Evolutionary conservation across 2,797 vertebrate species (phyloP).

Genomic region (Mycteria americana): DNA sequence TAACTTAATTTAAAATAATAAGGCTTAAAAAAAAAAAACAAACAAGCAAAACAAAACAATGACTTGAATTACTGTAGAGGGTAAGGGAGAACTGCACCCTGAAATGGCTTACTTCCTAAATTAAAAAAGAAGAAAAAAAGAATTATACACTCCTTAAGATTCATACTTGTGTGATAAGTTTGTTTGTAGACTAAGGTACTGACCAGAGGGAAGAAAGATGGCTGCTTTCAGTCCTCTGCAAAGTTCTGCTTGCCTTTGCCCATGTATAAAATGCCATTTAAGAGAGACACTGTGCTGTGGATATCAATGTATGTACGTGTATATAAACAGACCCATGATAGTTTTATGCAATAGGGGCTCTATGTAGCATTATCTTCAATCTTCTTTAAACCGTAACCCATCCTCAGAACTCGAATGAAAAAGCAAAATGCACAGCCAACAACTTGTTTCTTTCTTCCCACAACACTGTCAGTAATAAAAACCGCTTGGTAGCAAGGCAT

Average conservation of each 20-base stretch:
- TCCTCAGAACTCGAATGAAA: background rate
- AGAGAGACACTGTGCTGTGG: background rate
- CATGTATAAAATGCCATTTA: background rate
- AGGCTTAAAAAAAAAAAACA: background rate
- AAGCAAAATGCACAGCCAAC: background rate
- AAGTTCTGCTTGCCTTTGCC: background rate
- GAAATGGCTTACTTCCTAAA: background rate
- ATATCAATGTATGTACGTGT: background rate
- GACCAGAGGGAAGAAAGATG: background rate
- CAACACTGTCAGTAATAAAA: background rate
- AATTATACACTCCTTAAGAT: background rate
- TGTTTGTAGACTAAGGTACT: background rate
- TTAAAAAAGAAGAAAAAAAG: background rate
- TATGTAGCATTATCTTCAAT: background rate
- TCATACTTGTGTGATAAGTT: background rate
- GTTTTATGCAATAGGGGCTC: accelerated
- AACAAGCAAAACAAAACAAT: background rate
- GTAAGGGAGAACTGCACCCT: background rate
- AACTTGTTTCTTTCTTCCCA: background rate
- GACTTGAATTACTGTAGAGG: background rate
- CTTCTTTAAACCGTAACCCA: background rate
- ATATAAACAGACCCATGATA: accelerated
- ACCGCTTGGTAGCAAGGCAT: background rate
- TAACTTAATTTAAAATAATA: background rate
- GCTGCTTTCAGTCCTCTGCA: background rate